These are phyloP conservation scores for Rhinopomastus cyanomelas DNA, from an alignment of 2,113 vertebrate genomes.

Conservation along the genomic window DNA sequence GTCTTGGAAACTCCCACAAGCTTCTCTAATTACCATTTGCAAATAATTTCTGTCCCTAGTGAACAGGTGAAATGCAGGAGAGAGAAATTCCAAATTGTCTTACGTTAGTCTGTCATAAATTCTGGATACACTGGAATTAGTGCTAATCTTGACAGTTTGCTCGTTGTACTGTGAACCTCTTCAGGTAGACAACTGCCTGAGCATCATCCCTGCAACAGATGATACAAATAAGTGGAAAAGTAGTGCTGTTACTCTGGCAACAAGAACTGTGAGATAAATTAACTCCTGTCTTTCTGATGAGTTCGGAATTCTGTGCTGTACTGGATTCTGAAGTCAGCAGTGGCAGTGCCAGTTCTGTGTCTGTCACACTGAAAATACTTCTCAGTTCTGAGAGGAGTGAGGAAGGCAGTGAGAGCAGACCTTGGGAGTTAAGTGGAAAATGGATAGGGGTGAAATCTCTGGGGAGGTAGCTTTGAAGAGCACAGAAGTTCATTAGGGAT, in stretches of 20 bases:
- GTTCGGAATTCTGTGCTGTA: background rate
- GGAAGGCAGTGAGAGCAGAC: background rate
- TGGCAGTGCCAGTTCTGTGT: background rate
- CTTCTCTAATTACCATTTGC: background rate
- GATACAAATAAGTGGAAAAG: slow-evolving; percentile 37
- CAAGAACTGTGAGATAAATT: slow-evolving; percentile 2
- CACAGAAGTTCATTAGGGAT: background rate
- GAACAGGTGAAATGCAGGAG: slow-evolving; percentile 22
- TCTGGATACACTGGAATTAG: too few species aligned
- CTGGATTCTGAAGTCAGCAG: background rate
- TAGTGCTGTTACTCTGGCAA: slow-evolving; percentile 51
- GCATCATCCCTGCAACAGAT: slow-evolving; percentile 36
- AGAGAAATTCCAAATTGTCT: background rate
- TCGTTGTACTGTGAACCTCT: slow-evolving; percentile 15
- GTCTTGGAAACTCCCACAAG: background rate
- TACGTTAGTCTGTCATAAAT: background rate
- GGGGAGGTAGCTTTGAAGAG: background rate
- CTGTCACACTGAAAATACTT: background rate
- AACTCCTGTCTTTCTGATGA: background rate
- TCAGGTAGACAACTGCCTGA: background rate
- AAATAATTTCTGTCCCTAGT: background rate
- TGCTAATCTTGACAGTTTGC: background rate
- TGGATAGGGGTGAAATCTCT: background rate
- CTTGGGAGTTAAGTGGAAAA: background rate
- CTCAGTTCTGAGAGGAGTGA: background rate